Evolutionary conservation across 2,113 vertebrate species (phyloP).

Genomic region (Calyptommatus sinebrachiatus): DNA sequence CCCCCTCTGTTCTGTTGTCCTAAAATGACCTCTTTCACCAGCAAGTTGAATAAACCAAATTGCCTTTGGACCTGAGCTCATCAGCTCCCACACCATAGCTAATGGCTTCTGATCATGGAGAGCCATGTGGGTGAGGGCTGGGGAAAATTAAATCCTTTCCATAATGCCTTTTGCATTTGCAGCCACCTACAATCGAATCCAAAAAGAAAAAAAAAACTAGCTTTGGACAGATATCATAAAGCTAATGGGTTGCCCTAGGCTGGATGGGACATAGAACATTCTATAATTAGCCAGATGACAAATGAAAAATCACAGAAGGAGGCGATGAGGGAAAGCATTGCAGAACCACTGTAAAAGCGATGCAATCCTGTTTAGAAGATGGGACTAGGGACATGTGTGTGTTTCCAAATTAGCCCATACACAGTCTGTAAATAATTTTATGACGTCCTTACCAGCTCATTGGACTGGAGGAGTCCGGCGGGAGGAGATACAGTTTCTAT

Average conservation of each 20-base stretch:
- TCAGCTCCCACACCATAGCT: neutral
- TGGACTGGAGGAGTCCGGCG: too few species aligned
- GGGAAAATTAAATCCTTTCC: slow-evolving; percentile 17
- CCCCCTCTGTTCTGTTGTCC: neutral
- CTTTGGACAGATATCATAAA: slow-evolving; percentile 12
- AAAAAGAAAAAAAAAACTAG: slow-evolving; percentile 5
- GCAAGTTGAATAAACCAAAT: neutral
- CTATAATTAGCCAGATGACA: slow-evolving; percentile 2
- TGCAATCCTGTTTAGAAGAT: neutral
- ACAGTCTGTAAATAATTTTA: neutral
- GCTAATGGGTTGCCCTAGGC: neutral
- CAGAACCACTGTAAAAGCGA: neutral
- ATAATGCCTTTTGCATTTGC: slow-evolving; percentile 10
- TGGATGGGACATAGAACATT: neutral
- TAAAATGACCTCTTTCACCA: neutral
- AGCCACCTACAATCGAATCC: slow-evolving; percentile 1
- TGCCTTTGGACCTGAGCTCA: neutral
- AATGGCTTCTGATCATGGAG: neutral
- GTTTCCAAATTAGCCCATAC: neutral
- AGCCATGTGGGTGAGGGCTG: slow-evolving; percentile 3
- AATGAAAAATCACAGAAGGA: neutral
- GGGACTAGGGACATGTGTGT: neutral
- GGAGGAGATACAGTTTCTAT: too few species aligned
- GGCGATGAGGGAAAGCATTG: rapidly evolving
- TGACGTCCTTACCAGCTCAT: neutral